Evolutionary conservation across 2,113 vertebrate species (phyloP), one percentile per base, ranked within the genome.

Genomic region (Cricetomys ansorgei): DNA sequence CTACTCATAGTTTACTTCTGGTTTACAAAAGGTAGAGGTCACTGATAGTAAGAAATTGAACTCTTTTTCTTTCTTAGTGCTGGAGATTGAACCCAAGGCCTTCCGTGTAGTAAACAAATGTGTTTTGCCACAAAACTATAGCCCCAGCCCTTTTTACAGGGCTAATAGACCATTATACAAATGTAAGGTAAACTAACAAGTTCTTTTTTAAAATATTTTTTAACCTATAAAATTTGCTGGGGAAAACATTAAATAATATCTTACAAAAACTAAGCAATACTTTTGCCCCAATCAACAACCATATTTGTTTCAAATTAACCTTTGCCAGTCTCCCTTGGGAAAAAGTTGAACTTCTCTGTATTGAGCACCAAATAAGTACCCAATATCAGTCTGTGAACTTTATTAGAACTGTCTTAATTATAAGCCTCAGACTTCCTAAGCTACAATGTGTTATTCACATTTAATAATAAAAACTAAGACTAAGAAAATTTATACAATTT

Each of bases 371-470:
- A 86, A 50, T 94, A 81, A 92, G 45, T 76, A 65, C 43, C 21
- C 65, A 43, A 57, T 16, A 45, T 91, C 55, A 91, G n/a, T 91
- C 69, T 48, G 76, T 4, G 25, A 43, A n/a, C 43, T 65, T 85
- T 92, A 55, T 72, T 53, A 88, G 86, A 69, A 90, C 48, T 92
- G 11, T n/a, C 34, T 70, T 87, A 76, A 83, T 85, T 92, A 48
- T n/a, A 88, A 88, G 79, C 48, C 34, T 94, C 50, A 70, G 91
- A 65, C 3, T 34, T 75, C 57, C 48, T 86, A 90, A 62, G 19
- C 96, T 92, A 93, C 29, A 88, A 19, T 90, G n/a, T 48, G 77
- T 43, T 89, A 95, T 79, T 96, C 31, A 31, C 62, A 37, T 34
- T 76, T 91, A 86, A 43, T 62, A 85, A 85, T 70, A 77, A 94